Percentiles rank a stretch among this genome's conserved stretches.
Evolutionary conservation across 2,113 vertebrate genomes (phyloP).

Genomic region (Balaenoptera acutorostrata): DNA sequence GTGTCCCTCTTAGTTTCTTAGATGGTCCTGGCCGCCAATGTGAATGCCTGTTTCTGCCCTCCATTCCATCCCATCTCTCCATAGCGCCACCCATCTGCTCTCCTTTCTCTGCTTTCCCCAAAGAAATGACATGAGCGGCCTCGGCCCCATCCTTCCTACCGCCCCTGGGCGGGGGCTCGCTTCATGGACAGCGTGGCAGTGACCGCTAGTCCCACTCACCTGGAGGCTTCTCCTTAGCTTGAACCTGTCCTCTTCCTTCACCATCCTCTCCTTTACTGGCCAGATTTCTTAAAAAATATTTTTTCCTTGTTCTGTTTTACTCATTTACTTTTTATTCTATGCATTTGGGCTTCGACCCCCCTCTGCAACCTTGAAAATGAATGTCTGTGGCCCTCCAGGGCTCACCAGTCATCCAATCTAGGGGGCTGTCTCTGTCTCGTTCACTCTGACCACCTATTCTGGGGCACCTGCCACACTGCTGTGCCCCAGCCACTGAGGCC

Average conservation of each 20-base stretch:
- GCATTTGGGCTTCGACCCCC: neutral
- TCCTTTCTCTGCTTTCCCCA: neutral
- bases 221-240: neutral
- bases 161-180: neutral
- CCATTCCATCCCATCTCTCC: neutral
- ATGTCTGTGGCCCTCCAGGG: neutral
- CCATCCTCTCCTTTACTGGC: neutral
- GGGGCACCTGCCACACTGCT: rapidly evolving
- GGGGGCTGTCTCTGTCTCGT: neutral
- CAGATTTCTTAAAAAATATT: neutral
- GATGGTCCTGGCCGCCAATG: neutral
- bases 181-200: neutral
- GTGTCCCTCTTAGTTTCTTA: neutral
- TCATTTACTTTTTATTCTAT: neutral
- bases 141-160: neutral
- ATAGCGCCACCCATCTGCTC: neutral
- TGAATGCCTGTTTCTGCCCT: neutral
- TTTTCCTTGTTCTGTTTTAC: neutral
- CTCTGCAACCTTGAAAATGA: neutral
- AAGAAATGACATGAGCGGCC: neutral
- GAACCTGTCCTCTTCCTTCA: neutral
- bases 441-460: neutral
- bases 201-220: neutral
- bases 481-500: no score
- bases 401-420: neutral